Base-by-base conservation (phyloP, 2,888 invertebrate genomes). In the Galeopsomyia nigrocyanea region DNA sequence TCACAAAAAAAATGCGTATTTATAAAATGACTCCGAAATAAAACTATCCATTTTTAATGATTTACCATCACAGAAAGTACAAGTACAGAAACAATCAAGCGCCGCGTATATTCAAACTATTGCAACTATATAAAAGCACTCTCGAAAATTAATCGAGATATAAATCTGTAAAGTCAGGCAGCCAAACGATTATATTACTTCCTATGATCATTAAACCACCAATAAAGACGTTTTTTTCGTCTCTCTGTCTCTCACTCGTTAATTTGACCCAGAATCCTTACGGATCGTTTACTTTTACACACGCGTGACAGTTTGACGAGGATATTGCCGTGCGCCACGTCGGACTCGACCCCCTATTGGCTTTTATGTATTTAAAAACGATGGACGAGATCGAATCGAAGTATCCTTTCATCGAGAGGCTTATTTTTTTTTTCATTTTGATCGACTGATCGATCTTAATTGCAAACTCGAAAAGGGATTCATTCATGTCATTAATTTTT, bases 201-300 rank as follows among this genome's bases (percentile, higher is more conserved):
- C 13, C 17, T 50, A 49, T 71, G 56, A 66, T 61, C 67, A 51
- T 66, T 56, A 50, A 56, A 50, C 58, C 5, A 47, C 6, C 53
- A 57, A 67, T 62, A 71, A 61, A 57, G 62, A 56, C 66, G 50
- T 66, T 66, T 51, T 50, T 22, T 56, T 56, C 16, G 21, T 16
- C 19, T 60, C 56, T 21, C 10, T 31, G 56, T 60, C 19, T 26
- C 49, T 16, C 16, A 39, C 53, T 67, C 61, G 53, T 63, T 68
- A 68, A 68, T 58, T 68, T 68, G 72, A 72, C 68, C 72, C 68
- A 63, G 58, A 72, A 72, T 72, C 68, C 62, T 31, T 58, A 46
- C 31, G 55, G 39, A 39, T 39, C 39, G 39, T 39, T 26, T 50
- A 16, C 22, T 53, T 26, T 31, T 58, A 53, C 21, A 70, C 7